Percentiles rank a stretch among this genome's conserved stretches.
Conservation (phyloP, 2,888 invertebrate species). For the Hirtodrosophila cameraria region DNA sequence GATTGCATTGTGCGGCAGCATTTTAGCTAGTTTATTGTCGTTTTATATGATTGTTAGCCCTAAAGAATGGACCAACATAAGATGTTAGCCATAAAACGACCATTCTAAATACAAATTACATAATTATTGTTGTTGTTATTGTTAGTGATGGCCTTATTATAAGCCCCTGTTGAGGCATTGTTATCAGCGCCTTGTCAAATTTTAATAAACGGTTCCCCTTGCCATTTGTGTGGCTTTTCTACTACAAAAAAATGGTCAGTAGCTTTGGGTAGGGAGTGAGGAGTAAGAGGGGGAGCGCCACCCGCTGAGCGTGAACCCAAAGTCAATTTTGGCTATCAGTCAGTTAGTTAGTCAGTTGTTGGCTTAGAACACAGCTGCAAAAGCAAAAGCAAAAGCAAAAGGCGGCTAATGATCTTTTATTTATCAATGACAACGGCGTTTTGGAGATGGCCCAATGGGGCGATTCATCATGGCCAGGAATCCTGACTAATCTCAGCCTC, state of each 20-base stretch:
- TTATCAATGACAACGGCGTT: conserved; percentile 71
- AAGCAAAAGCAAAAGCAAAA: conserved; percentile 28
- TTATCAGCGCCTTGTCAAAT: conserved; percentile 64
- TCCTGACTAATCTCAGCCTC: conserved; percentile 33
- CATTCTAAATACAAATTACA: conserved; percentile 65
- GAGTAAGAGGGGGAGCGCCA: conserved; percentile 12
- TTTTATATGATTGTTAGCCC: conserved; percentile 41
- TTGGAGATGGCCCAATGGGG: conserved; percentile 11
- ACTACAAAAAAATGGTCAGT: conserved; percentile 25
- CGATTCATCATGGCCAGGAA: conserved; percentile 37
- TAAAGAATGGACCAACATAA: conserved; percentile 26
- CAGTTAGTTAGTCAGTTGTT: conserved; percentile 35
- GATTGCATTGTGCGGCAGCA: conserved; percentile 34
- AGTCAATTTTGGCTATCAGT: conserved; percentile 68
- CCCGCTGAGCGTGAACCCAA: conserved; percentile 59
- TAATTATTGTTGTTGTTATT: conserved; percentile 56
- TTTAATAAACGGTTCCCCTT: conserved; percentile 35
- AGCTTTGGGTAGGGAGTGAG: conserved; percentile 7
- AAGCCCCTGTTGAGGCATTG: conserved; percentile 52
- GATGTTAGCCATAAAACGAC: conserved; percentile 41
- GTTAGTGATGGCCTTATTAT: conserved; percentile 48
- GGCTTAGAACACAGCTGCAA: conserved; percentile 41
- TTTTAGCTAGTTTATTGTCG: conserved; percentile 60
- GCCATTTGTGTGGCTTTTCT: conserved; percentile 59
- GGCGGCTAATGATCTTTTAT: conserved; percentile 73